phyloP scores from a whole-genome alignment of 2,888 invertebrate genomes.

The Pedicia rivosa region DNA sequence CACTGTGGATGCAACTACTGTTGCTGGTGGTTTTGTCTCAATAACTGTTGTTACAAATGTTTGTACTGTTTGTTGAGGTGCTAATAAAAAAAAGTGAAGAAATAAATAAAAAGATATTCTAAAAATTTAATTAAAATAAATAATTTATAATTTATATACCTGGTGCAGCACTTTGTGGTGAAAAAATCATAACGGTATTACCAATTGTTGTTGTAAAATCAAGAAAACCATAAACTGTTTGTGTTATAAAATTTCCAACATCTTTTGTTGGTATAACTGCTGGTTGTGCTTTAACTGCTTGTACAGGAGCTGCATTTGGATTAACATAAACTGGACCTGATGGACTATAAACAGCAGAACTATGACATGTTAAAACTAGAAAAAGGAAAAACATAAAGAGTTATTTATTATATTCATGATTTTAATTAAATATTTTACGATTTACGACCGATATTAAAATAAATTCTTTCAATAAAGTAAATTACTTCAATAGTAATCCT shows the following conservation, averaged over 20 bases:
- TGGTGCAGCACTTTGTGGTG: slow-evolving; percentile 67
- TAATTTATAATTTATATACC: slow-evolving; percentile 31
- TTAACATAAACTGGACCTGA: slow-evolving; percentile 9
- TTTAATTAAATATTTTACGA: too few species aligned
- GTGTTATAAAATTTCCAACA: slow-evolving; percentile 43
- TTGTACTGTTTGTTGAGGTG: slow-evolving; percentile 9
- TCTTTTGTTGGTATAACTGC: slow-evolving; percentile 10
- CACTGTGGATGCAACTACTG: slow-evolving; percentile 11
- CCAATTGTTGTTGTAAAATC: slow-evolving; percentile 91
- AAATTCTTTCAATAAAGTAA: too few species aligned
- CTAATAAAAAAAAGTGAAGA: slow-evolving; percentile 1
- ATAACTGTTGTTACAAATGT: slow-evolving; percentile 13
- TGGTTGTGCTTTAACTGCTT: slow-evolving; percentile 9
- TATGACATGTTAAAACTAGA: not conserved
- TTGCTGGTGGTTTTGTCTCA: slow-evolving; percentile 14
- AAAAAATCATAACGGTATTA: slow-evolving; percentile 88
- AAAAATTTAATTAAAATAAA: not conserved
- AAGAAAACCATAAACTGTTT: slow-evolving; percentile 85
- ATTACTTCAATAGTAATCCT: too few species aligned
- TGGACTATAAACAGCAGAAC: not conserved
- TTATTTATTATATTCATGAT: too few species aligned
- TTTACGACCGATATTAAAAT: too few species aligned
- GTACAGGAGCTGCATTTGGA: too few species aligned
- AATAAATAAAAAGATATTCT: not conserved
- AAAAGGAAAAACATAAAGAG: not conserved